Base-by-base conservation (phyloP, 2,113 vertebrate species). In the Piaya cayana region DNA sequence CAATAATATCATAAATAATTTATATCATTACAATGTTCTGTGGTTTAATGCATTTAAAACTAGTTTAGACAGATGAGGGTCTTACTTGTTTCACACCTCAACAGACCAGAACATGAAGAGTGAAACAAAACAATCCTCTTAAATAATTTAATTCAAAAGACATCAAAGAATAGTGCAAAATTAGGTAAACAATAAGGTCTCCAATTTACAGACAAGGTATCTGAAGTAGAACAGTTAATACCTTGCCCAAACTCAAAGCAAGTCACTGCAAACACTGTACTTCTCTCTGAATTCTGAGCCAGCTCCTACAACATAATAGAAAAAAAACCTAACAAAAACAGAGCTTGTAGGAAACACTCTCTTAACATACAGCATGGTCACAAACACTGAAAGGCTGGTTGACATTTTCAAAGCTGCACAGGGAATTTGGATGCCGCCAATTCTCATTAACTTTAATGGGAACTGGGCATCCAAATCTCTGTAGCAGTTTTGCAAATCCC, bases 1-100 rank as follows among this genome's bases (percentile, higher is more conserved):
- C 90, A 97, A 90, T 97, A 96, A 94, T 86, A 93, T 95, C 93
- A 95, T 96, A 96, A 96, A 97, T 97, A 91, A 97, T 97, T 94
- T 97, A 95, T 96, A 96, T 93, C 82, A 95, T 95, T 92, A 95
- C 87, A 93, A 96, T 96, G 56, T 96, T 96, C 82, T 90, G 64
- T 90, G 85, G 71, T 83, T 95, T 89, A 55, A 70, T 55, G 59
- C 45, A 45, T 84, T 92, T 96, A 45, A 83, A 96, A 83, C 47
- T 70, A 11, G 69, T 88, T 88, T 36, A 92, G 75, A 90, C 58
- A 70, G 71, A 55, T 43, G 27, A 88, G 50, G 59, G 67, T 80
- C 78, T 81, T 67, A 17, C n/a, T 69, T 22, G 29, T 72, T 45
- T 85, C 39, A 27, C 23, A 83, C 71, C 74, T 90, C 85, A 83